These are phyloP conservation scores for Linyphia triangularis DNA, from an alignment of 2,888 invertebrate species.

Conservation along the genomic window DNA sequence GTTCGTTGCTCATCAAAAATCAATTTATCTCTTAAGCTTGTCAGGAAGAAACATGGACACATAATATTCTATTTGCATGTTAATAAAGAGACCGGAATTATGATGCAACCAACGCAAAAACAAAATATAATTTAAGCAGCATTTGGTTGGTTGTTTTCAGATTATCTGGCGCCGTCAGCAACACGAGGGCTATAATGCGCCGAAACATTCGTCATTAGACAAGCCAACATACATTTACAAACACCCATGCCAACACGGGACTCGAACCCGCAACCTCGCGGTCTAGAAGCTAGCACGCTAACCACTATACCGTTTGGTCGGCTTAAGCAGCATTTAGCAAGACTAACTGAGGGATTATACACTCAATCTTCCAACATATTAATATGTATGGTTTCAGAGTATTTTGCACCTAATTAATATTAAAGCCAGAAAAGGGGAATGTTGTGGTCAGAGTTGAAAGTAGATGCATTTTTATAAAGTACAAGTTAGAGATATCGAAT, in stretches of 20 bases:
- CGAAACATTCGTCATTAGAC: too few relatives aligned
- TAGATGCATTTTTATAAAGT: background rate
- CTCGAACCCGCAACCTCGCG: too few relatives aligned
- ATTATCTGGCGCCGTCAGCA: too few relatives aligned
- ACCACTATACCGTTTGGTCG: too few relatives aligned
- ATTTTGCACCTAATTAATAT: slow-evolving; percentile 9
- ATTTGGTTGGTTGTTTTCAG: too few relatives aligned
- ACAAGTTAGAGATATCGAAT: background rate
- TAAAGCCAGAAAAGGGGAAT: background rate
- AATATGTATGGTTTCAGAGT: slow-evolving; percentile 15
- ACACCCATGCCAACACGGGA: too few relatives aligned
- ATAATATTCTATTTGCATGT: slow-evolving; percentile 15
- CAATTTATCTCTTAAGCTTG: slow-evolving; percentile 11
- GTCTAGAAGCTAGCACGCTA: too few relatives aligned
- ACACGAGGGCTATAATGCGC: too few relatives aligned
- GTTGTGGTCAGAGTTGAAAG: background rate
- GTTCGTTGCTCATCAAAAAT: slow-evolving; percentile 31
- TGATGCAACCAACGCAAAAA: background rate
- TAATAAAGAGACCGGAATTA: slow-evolving; percentile 26
- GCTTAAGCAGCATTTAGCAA: too few relatives aligned
- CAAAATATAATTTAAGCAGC: slow-evolving; percentile 14
- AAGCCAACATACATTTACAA: too few relatives aligned
- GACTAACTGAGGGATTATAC: background rate
- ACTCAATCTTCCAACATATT: slow-evolving; percentile 8
- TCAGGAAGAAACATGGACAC: background rate